phyloP scores from a whole-genome alignment of 37 sponge, comb jelly and placozoan species.

The Chondrosia reniformis region DNA sequence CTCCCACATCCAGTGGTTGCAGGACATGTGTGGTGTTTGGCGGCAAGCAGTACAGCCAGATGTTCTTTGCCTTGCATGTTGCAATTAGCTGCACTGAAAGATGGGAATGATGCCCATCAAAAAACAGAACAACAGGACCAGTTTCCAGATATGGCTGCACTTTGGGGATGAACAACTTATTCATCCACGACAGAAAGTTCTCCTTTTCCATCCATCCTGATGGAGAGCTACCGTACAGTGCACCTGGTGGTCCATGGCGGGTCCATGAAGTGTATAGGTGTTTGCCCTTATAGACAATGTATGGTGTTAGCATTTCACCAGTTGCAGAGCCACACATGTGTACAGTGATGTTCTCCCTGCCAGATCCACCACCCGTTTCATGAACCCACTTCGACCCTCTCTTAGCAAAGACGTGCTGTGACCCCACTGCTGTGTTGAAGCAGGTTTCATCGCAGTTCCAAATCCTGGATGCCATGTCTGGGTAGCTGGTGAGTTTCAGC shows the following conservation, averaged over 20 bases:
- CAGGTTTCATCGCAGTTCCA: slow-evolving; percentile 47
- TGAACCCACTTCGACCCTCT: slow-evolving; percentile 27
- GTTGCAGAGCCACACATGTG: slow-evolving; percentile 31
- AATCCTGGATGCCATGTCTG: slow-evolving; percentile 12
- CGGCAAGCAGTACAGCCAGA: slow-evolving; percentile 46
- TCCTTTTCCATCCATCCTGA: slow-evolving; percentile 42
- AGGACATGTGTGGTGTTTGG: slow-evolving; percentile 48
- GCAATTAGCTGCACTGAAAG: neutral
- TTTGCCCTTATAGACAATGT: slow-evolving; percentile 35
- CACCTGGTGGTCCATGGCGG: slow-evolving; percentile 29
- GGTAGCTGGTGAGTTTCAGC: neutral
- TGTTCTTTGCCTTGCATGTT: slow-evolving; percentile 12
- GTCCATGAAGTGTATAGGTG: slow-evolving; percentile 20
- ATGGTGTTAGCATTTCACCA: slow-evolving; percentile 47
- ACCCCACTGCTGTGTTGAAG: slow-evolving; percentile 11
- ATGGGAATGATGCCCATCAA: slow-evolving; percentile 61
- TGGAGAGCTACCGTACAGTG: slow-evolving; percentile 1
- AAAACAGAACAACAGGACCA: slow-evolving; percentile 37
- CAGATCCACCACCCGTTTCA: slow-evolving; percentile 32
- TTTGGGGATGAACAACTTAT: slow-evolving; percentile 26
- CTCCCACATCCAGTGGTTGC: slow-evolving; percentile 52
- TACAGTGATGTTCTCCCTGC: slow-evolving; percentile 37
- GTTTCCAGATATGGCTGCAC: neutral
- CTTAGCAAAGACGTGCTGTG: slow-evolving; percentile 17
- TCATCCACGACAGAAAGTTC: slow-evolving; percentile 45